Base-by-base conservation (phyloP, 1,140 invertebrate species). In the Reticulitermes speratus region DNA sequence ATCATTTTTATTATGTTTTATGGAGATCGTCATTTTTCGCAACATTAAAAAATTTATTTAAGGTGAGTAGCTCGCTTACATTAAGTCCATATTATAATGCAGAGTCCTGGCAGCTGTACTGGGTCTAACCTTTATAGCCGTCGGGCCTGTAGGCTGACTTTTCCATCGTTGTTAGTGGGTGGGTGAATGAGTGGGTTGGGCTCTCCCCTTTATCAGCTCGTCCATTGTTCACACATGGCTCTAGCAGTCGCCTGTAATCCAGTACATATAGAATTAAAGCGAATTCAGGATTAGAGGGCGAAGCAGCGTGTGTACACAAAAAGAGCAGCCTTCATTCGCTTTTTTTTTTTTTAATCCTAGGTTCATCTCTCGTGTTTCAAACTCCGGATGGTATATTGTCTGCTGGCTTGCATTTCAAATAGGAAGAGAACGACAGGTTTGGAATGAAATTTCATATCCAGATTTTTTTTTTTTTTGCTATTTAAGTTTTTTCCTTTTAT, bases 281-380 rank as follows among this genome's bases (percentile, higher is more conserved):
- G 65, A 65, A 65, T 65, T 23, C 19, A 19, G 59, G 59, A 65
- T 65, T 65, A 65, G 16, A 16, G 59, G 14, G 59, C 59, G 59
- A 21, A 65, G 59, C 59, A 65, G 59, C 59, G 14, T 65, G 25
- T 65, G 59, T 65, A 65, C 59, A 65, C 21, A 65, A 65, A 65
- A 23, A 23, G 59, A 65, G 21, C 59, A 65, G 19, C 59, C 21
- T 65, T 19, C 59, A 25, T 65, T 65, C 59, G 59, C 59, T 65
- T 23, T 65, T 65, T 65, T 65, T 65, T 65, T 65, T 65, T 65
- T 65, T 23, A 65, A 65, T 65, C 59, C 59, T 23, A 23, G 59
- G 59, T 75, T 75, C 25, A 75, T 75, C 25, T 25, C 65, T 75
- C 65, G 65, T 75, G 65, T 75, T 75, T 75, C 65, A 75, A 30